These are phyloP conservation scores for Caenorhabditis auriculariae DNA, from an alignment of 2,888 invertebrate genomes.

Conservation along the genomic window DNA sequence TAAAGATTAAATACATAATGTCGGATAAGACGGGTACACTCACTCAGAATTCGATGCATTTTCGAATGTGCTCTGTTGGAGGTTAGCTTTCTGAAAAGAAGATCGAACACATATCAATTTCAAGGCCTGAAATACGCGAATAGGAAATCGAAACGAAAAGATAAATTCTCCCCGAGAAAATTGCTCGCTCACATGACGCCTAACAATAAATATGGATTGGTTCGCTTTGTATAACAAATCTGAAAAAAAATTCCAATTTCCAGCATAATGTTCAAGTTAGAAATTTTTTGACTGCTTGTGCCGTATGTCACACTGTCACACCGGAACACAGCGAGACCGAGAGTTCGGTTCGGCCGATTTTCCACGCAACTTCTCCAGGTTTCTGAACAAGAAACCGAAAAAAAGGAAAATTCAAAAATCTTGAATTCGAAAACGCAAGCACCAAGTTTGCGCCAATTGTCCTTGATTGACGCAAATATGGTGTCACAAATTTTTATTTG, in stretches of 20 bases:
- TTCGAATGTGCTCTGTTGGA: slow-evolving; percentile 71
- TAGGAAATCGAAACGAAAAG: neutral
- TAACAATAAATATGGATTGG: neutral
- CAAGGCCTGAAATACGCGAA: slow-evolving; percentile 6
- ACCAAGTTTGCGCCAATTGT: too few relatives aligned
- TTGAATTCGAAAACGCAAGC: slow-evolving; percentile 3
- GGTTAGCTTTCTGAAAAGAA: slow-evolving; percentile 1
- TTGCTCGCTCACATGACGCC: slow-evolving; percentile 17
- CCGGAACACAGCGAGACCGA: slow-evolving; percentile 60
- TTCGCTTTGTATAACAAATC: neutral
- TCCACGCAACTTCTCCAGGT: slow-evolving; percentile 37
- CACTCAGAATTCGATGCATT: slow-evolving; percentile 94
- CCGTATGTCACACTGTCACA: slow-evolving; percentile 95
- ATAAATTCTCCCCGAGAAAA: slow-evolving; percentile 11
- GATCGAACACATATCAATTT: neutral
- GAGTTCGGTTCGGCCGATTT: slow-evolving; percentile 60
- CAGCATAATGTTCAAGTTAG: slow-evolving; percentile 38
- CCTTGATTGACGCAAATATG: too few relatives aligned
- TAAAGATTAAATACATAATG: slow-evolving; percentile 86
- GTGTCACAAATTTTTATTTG: too few relatives aligned
- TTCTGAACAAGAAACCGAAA: too few relatives aligned
- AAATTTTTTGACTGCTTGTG: slow-evolving; percentile 85
- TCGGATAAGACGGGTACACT: slow-evolving; percentile 99
- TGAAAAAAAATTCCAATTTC: neutral
- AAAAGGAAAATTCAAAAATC: neutral